phyloP scores from a whole-genome alignment of 2,113 vertebrate genomes.

The Sylvia atricapilla region DNA sequence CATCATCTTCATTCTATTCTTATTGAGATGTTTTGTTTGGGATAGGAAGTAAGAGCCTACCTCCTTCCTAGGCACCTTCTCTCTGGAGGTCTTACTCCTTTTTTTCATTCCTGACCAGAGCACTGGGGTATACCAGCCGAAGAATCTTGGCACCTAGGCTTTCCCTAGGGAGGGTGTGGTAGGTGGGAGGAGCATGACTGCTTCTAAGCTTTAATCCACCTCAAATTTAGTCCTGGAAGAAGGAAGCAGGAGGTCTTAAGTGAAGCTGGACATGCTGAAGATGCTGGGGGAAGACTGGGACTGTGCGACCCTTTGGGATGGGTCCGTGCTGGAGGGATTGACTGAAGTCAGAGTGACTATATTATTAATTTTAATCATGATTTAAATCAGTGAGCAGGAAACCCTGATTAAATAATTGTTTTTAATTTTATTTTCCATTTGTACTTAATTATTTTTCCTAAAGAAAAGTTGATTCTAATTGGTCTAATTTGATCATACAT shows the following conservation, averaged over 20 bases:
- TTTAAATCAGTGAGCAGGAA: constrained; percentile 63
- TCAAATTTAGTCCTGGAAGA: not conserved
- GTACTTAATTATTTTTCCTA: constrained; percentile 63
- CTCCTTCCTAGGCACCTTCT: not conserved
- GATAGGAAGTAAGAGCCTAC: not conserved
- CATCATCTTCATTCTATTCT: not conserved
- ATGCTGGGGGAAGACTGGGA: not conserved
- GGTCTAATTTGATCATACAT: constrained; percentile 47
- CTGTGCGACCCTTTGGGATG: not conserved
- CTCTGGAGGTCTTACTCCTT: not conserved
- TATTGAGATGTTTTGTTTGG: not conserved
- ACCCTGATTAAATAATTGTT: constrained; percentile 66
- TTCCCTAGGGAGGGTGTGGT: not conserved
- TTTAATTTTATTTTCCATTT: constrained; percentile 65
- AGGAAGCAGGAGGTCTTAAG: not conserved
- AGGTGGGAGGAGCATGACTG: not conserved
- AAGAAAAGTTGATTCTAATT: constrained; percentile 66
- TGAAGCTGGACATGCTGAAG: not conserved
- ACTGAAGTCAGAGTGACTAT: constrained; percentile 34
- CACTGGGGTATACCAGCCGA: rapidly evolving
- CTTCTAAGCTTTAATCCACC: not conserved
- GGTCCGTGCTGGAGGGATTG: not conserved
- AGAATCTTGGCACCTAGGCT: not conserved
- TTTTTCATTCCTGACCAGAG: not conserved
- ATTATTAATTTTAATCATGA: constrained; percentile 56